Conservation (phyloP, 2,888 invertebrate species). For the Lamellibrachia satsuma region DNA sequence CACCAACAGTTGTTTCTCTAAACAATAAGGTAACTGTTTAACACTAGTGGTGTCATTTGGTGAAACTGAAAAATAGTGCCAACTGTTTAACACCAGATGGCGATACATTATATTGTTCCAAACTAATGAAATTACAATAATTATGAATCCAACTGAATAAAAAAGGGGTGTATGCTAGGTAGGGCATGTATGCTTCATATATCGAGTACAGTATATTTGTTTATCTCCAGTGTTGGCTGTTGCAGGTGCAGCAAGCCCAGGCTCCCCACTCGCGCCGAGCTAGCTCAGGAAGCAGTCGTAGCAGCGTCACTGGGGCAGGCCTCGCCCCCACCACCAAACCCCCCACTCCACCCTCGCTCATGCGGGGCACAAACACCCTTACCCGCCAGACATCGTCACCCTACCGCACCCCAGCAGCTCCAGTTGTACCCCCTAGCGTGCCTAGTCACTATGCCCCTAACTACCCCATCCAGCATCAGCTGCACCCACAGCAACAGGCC, state of each 20-base stretch:
- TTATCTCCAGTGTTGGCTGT: not conserved
- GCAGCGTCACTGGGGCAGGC: conserved; percentile 30
- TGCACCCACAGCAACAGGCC: conserved; percentile 13
- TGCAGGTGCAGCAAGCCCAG: conserved; percentile 31
- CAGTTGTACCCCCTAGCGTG: conserved; percentile 85
- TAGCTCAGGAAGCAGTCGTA: conserved; percentile 32
- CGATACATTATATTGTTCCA: no score
- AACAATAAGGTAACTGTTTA: no score
- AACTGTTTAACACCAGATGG: no score
- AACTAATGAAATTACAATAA: no score
- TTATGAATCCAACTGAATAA: no score
- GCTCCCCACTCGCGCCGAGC: conserved; percentile 28
- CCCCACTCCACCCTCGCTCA: conserved; percentile 87
- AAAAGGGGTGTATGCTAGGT: no score
- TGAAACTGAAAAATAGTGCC: no score
- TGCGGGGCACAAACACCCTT: conserved; percentile 46
- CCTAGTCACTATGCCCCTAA: conserved; percentile 97
- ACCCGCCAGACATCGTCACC: conserved; percentile 50
- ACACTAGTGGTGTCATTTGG: no score
- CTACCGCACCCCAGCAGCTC: conserved; percentile 83
- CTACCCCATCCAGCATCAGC: conserved; percentile 30
- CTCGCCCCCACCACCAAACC: conserved; percentile 91
- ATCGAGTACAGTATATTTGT: no score
- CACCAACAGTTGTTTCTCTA: no score
- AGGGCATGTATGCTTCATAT: no score